Conservation (phyloP, 2,888 invertebrate species). For the Torymus auratus region DNA sequence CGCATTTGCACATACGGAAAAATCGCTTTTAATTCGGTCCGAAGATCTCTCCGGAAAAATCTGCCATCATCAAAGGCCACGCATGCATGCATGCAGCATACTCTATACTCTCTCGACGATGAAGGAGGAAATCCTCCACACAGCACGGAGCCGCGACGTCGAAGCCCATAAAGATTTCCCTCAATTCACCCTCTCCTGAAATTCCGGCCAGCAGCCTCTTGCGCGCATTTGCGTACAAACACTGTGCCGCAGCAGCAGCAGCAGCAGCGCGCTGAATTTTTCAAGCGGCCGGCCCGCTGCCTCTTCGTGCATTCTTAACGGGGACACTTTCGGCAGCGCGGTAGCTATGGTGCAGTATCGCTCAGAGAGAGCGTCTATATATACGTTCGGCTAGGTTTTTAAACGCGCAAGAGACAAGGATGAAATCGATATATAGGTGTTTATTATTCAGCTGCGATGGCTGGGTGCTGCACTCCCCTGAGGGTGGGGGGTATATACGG, state of each 20-base stretch:
- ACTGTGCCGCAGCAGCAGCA: slow-evolving; percentile 2
- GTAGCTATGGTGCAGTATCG: neutral
- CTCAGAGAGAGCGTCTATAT: neutral
- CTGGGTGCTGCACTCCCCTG: neutral
- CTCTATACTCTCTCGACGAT: no score
- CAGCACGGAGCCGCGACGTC: no score
- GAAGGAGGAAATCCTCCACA: no score
- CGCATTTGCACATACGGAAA: neutral
- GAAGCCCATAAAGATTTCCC: slow-evolving; percentile 12
- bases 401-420: slow-evolving; percentile 22
- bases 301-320: slow-evolving; percentile 36
- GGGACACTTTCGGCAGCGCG: slow-evolving; percentile 30
- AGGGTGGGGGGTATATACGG: no score
- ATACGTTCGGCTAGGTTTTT: slow-evolving; percentile 26
- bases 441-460: slow-evolving; percentile 36
- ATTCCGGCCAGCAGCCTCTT: neutral
- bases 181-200: neutral
- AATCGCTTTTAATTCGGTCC: no score
- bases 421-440: slow-evolving; percentile 30
- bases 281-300: neutral
- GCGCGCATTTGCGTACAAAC: slow-evolving; percentile 33
- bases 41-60: no score
- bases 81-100: no score
- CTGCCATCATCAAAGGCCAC: no score
- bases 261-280: slow-evolving; percentile 24